These are phyloP conservation scores for Schrankia costaestrigalis DNA, from an alignment of 2,888 invertebrate genomes.

Conservation along the genomic window DNA sequence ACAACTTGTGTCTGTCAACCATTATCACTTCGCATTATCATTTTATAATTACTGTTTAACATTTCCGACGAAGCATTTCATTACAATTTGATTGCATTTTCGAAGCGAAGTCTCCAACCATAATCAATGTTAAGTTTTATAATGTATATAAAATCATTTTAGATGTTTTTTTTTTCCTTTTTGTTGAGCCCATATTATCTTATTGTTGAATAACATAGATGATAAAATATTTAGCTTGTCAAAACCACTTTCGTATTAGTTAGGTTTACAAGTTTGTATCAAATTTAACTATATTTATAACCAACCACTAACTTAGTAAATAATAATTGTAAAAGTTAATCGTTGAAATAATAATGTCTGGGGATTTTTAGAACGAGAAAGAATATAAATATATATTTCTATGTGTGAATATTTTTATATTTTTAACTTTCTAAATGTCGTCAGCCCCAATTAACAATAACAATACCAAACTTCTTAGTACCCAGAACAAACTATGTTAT, in stretches of 20 bases:
- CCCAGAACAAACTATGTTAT: slow-evolving; percentile 59
- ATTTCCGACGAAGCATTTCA: slow-evolving; percentile 53
- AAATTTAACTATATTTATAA: no score
- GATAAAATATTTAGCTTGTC: no score
- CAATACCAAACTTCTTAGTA: slow-evolving; percentile 23
- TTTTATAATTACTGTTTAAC: slow-evolving; percentile 15
- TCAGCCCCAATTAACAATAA: slow-evolving; percentile 11
- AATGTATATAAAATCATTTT: background rate
- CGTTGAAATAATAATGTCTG: no score
- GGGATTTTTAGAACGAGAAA: no score
- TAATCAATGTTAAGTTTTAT: slow-evolving; percentile 11
- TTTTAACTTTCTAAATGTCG: slow-evolving; percentile 10
- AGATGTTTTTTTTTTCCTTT: no score
- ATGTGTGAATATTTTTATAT: slow-evolving; percentile 7
- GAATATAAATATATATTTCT: slow-evolving; percentile 4
- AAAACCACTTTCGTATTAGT: no score
- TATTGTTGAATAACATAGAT: no score
- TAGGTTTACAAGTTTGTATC: no score
- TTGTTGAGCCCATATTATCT: no score
- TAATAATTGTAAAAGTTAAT: no score
- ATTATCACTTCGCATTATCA: slow-evolving; percentile 17
- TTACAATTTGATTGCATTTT: slow-evolving; percentile 47
- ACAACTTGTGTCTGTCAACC: no score
- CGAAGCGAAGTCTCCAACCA: slow-evolving; percentile 31
- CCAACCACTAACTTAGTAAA: no score